Evolutionary conservation across 2,888 invertebrate species (phyloP).

Genomic region (Drosophila lutescens): DNA sequence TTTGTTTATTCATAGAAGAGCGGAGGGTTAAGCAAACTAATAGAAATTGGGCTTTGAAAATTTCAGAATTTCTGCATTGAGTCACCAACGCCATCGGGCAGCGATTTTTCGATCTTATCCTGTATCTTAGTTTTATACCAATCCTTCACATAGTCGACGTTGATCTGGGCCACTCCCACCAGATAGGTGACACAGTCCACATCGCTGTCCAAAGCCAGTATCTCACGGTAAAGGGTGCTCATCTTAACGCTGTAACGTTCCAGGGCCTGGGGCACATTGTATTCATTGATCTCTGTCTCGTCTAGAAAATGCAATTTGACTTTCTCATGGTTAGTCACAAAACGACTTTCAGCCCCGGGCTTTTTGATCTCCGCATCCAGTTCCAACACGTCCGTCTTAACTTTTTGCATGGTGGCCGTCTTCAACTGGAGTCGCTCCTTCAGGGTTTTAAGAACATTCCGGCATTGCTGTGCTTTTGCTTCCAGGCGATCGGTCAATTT

Average conservation of each 20-base stretch:
- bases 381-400: slow-evolving; percentile 47
- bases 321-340: neutral
- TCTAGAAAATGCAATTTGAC: slow-evolving; percentile 48
- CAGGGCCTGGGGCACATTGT: slow-evolving; percentile 37
- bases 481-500: slow-evolving; percentile 14
- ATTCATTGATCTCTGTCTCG: slow-evolving; percentile 43
- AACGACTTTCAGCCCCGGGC: slow-evolving; percentile 5
- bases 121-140: slow-evolving; percentile 15
- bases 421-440: slow-evolving; percentile 33
- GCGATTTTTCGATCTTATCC: neutral
- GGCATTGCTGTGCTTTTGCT: slow-evolving; percentile 37
- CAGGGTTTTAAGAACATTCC: slow-evolving; percentile 18
- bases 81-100: no score
- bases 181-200: slow-evolving; percentile 49
- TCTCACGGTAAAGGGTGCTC: slow-evolving; percentile 40
- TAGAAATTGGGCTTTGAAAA: neutral
- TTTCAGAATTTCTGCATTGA: no score
- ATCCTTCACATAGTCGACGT: slow-evolving; percentile 31
- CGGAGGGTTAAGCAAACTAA: neutral
- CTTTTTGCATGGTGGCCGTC: slow-evolving; percentile 23
- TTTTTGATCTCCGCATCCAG: slow-evolving; percentile 32
- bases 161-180: slow-evolving; percentile 37
- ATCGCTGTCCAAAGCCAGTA: slow-evolving; percentile 48
- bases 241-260: slow-evolving; percentile 45
- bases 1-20: neutral